phyloP scores from a whole-genome alignment of 2,888 invertebrate species.

The Drosophila pegasa region DNA sequence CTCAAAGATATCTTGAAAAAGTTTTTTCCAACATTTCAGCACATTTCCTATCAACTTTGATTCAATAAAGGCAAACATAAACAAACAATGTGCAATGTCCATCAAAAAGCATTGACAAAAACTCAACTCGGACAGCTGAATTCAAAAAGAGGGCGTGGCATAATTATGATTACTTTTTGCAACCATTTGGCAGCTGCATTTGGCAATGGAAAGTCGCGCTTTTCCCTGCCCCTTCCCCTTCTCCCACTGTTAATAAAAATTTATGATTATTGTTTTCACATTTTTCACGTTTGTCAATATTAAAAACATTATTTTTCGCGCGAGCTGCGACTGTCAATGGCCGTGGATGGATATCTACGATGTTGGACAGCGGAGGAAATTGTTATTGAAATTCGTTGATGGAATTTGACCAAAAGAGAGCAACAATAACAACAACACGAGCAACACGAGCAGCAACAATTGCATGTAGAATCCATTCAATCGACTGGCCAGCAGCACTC shows the following conservation, averaged over 20 bases:
- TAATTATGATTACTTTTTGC: conserved; percentile 35
- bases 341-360: conserved; percentile 34
- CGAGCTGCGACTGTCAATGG: conserved; percentile 71
- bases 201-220: conserved; percentile 46
- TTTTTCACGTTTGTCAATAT: conserved; percentile 84
- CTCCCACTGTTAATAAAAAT: conserved; percentile 84
- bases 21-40: neutral
- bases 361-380: conserved; percentile 30
- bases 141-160: neutral
- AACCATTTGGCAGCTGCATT: conserved; percentile 43
- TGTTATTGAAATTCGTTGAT: conserved; percentile 80
- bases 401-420: conserved; percentile 68
- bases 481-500: conserved; percentile 65
- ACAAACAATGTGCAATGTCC: conserved; percentile 6
- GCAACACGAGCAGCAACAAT: conserved; percentile 28
- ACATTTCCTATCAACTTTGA: neutral
- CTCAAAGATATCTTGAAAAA: too few relatives aligned
- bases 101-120: neutral
- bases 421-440: conserved; percentile 22
- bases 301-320: conserved; percentile 83
- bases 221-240: too few relatives aligned
- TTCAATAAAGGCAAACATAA: conserved; percentile 8
- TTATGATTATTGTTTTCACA: conserved; percentile 85
- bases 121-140: neutral
- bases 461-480: conserved; percentile 68